Evolutionary conservation across 2,113 vertebrate genomes (phyloP).

Genomic region (Poicephalus gulielmi): DNA sequence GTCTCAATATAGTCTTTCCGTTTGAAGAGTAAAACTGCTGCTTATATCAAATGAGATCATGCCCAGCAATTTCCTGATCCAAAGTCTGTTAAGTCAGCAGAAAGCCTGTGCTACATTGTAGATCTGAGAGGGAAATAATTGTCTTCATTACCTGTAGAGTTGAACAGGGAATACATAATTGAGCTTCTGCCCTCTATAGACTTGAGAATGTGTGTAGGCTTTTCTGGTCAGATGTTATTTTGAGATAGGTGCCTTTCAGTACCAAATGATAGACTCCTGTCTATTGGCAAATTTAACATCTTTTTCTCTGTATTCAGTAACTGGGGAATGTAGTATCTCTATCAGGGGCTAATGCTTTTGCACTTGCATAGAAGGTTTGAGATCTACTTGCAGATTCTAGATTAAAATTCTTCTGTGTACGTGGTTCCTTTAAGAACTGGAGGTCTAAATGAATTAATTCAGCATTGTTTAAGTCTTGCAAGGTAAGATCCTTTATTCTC

Average conservation of each 20-base stretch:
- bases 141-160: not conserved
- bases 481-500: not conserved
- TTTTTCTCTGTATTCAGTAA: not conserved
- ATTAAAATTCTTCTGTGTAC: not conserved
- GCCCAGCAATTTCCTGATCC: slow-evolving; percentile 52
- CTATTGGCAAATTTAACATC: not conserved
- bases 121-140: slow-evolving; percentile 32
- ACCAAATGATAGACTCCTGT: not conserved
- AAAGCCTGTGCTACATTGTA: not conserved
- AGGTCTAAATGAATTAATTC: not conserved
- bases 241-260: not conserved
- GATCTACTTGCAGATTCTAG: not conserved
- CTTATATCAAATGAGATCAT: slow-evolving; percentile 34
- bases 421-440: not conserved
- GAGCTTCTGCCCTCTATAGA: not conserved
- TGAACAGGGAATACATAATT: not conserved
- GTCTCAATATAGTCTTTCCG: not conserved
- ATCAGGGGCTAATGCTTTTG: not conserved
- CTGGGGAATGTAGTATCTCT: not conserved
- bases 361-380: not conserved
- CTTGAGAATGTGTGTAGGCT: not conserved
- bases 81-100: slow-evolving; percentile 34
- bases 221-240: not conserved
- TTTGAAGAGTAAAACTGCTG: slow-evolving; percentile 46
- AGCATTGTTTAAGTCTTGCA: not conserved